These are phyloP conservation scores for Steinernema hermaphroditum DNA, from an alignment of 2,888 invertebrate species.

Conservation along the genomic window DNA sequence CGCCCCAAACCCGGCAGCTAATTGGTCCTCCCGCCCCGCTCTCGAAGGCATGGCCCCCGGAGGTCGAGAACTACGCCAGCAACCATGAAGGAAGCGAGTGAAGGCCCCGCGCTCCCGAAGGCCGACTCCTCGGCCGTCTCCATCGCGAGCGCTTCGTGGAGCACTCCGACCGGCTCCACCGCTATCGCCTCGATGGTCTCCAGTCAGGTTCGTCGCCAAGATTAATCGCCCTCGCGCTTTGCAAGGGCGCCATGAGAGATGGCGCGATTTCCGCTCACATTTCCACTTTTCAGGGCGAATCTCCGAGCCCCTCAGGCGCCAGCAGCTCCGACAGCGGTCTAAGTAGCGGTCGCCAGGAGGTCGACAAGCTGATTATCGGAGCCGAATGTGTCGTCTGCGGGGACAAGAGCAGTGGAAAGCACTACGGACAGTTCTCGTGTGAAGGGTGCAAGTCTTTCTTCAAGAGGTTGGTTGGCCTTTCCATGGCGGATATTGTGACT, in stretches of 20 bases:
- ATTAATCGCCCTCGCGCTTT: slow-evolving; percentile 22
- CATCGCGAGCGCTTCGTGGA: slow-evolving; percentile 3
- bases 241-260: neutral
- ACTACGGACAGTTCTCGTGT: slow-evolving; percentile 24
- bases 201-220: slow-evolving; percentile 21
- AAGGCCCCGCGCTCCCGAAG: neutral
- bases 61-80: neutral
- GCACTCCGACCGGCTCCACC: neutral
- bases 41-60: slow-evolving; percentile 8
- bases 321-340: slow-evolving; percentile 26
- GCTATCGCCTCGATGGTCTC: slow-evolving; percentile 14
- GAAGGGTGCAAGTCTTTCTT: slow-evolving; percentile 28
- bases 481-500: too few species aligned
- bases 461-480: neutral
- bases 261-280: neutral
- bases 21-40: slow-evolving; percentile 20
- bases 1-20: slow-evolving; percentile 13
- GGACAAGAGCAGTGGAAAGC: slow-evolving; percentile 27
- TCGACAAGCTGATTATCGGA: slow-evolving; percentile 17
- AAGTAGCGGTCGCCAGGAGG: neutral
- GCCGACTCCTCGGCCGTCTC: slow-evolving; percentile 17
- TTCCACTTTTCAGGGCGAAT: slow-evolving; percentile 1
- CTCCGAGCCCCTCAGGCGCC: slow-evolving; percentile 13
- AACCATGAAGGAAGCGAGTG: neutral
- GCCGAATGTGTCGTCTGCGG: slow-evolving; percentile 31